Evolutionary conservation across 1,140 invertebrate genomes (phyloP), one percentile per base, ranked within the genome.

Genomic region (Agrypnia vestita): DNA sequence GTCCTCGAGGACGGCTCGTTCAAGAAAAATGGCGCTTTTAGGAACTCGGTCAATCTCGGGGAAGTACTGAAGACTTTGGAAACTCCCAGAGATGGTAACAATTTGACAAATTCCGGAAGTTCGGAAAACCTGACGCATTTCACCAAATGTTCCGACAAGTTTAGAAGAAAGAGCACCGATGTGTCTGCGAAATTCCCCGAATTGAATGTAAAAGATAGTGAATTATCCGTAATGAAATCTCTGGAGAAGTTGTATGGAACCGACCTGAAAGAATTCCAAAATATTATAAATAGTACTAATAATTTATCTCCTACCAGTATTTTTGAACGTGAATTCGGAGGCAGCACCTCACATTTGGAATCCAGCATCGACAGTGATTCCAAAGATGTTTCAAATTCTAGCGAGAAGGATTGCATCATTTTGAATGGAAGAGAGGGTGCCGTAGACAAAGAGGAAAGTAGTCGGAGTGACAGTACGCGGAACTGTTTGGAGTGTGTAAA

Each of bases 381-480:
- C 46, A 17, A 64, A 64, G 61, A 62, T 25, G 19, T 35, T 35
- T 62, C 61, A 43, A 62, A 13, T 43, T 43, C 25, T 6, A 35
- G 25, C n/a, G 69, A 72, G 6, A 21, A 49, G 11, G n/a, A 8
- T 35, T n/a, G 35, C 13, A 21, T 47, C 13, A 21, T 47, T 15
- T 10, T 43, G 15, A 74, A 69, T 47, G 46, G n/a, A 9, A 17
- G 46, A 0, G 67, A 71, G 9, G 67, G 49, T 17, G 47, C 49
- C n/a, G 35, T 46, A 11, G 62, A 78, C 4, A 71, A 77, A 62
- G 86, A 88, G 49, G 56, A 86, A 19, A 85, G 88, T 56, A 87
- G 88, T 47, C 87, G 87, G 79, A 88, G 86, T 67, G 80, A 80
- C 0, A 80, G 84, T 0, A 86, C 84, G 61, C 79, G 75, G 61